Conservation (phyloP, 2,888 invertebrate species). For the Eudasyphora cyanicolor region DNA sequence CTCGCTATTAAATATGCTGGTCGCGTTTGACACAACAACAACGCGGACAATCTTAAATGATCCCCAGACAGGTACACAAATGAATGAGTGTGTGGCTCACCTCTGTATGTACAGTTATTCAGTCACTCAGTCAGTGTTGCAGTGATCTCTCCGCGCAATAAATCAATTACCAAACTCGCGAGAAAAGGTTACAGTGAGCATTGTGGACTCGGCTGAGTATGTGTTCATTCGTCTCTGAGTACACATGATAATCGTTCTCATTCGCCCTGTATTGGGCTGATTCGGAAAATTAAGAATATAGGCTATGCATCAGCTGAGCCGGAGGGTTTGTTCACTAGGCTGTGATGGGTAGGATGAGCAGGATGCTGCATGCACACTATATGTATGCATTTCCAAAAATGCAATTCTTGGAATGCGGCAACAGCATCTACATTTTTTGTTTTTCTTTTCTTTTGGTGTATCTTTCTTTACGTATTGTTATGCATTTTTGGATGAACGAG, state of each 20-base stretch:
- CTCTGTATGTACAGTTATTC: not conserved
- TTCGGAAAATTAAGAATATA: slow-evolving; percentile 26
- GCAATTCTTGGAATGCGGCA: slow-evolving; percentile 43
- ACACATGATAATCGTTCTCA: not conserved
- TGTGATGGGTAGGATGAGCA: slow-evolving; percentile 12
- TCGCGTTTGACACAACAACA: slow-evolving; percentile 50
- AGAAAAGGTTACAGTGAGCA: slow-evolving; percentile 23
- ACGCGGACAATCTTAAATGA: not conserved
- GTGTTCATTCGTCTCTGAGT: not conserved
- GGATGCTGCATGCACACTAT: slow-evolving; percentile 50
- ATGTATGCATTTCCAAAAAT: slow-evolving; percentile 51
- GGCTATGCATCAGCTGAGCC: not conserved
- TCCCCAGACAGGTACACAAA: slow-evolving; percentile 14
- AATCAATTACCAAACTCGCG: slow-evolving; percentile 52
- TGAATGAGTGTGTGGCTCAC: not conserved
- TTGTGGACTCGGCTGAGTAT: not conserved
- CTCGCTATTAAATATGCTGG: slow-evolving; percentile 50
- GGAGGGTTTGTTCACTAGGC: not conserved
- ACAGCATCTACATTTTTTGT: slow-evolving; percentile 31
- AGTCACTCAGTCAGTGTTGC: slow-evolving; percentile 13
- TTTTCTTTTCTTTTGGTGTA: slow-evolving; percentile 28
- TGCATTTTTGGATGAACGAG: not conserved
- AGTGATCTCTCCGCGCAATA: slow-evolving; percentile 49
- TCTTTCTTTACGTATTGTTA: not conserved
- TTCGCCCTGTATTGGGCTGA: not conserved